Conservation (phyloP, 2,113 vertebrate genomes). For the Pelecanus crispus region DNA sequence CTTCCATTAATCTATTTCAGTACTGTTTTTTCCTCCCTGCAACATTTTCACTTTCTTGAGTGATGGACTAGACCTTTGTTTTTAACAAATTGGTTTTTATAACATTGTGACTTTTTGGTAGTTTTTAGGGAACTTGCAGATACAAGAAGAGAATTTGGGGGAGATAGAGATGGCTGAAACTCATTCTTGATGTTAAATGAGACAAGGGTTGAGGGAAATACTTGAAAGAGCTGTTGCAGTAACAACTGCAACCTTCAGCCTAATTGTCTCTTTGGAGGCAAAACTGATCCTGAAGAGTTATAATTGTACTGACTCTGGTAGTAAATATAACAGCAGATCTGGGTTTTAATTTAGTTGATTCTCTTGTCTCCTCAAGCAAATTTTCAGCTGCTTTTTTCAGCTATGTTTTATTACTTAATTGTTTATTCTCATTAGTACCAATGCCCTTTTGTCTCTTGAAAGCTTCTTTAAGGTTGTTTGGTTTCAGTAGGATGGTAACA, state of each 20-base stretch:
- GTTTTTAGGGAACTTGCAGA: not conserved
- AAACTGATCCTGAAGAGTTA: not conserved
- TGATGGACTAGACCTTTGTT: not conserved
- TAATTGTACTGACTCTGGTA: not conserved
- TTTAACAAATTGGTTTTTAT: not conserved
- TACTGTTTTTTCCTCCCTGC: not conserved
- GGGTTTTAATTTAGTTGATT: not conserved
- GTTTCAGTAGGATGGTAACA: not conserved
- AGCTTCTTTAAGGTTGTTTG: not conserved
- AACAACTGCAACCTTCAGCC: not conserved
- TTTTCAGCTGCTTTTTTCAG: not conserved
- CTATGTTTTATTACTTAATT: not conserved
- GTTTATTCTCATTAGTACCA: not conserved
- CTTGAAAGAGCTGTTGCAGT: not conserved
- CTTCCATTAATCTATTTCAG: not conserved
- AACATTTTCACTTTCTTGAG: slow-evolving; percentile 11
- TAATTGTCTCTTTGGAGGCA: not conserved
- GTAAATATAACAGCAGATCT: not conserved
- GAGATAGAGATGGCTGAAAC: too few relatives aligned
- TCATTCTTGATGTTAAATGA: too few relatives aligned
- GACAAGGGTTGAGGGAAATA: not conserved
- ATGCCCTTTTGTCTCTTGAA: not conserved
- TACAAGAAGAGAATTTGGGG: not conserved
- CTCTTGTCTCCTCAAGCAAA: not conserved
- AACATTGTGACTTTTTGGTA: not conserved